These are phyloP conservation scores for Platanista minor DNA, from an alignment of 2,113 vertebrate species.

Conservation along the genomic window DNA sequence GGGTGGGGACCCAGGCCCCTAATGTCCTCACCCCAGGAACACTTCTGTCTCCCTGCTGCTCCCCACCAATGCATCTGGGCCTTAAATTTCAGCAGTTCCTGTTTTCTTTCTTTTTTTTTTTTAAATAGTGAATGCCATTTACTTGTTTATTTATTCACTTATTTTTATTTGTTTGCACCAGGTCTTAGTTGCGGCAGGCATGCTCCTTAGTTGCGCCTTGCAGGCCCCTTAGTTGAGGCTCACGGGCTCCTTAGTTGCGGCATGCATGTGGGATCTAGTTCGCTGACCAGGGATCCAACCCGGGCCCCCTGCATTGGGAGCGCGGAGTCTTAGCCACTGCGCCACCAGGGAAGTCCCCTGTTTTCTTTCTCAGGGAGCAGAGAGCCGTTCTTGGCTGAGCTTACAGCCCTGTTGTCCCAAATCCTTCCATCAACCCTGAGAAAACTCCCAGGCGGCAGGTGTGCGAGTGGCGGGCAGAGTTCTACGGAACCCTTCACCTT, in stretches of 20 bases:
- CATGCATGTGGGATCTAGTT: too few species aligned
- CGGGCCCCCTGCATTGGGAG: too few species aligned
- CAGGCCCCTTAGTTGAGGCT: too few species aligned
- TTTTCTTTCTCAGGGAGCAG: not conserved
- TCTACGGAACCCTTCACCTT: not conserved
- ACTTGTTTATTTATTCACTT: too few species aligned
- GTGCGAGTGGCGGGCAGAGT: accelerated
- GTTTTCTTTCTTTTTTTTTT: not conserved
- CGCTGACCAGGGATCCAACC: too few species aligned
- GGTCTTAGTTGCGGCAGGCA: too few species aligned
- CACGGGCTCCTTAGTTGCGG: too few species aligned
- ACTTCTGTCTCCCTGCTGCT: not conserved
- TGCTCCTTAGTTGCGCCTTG: too few species aligned
- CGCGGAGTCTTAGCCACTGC: too few species aligned
- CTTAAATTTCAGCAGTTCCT: not conserved
- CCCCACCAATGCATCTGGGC: not conserved
- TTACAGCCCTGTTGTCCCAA: not conserved
- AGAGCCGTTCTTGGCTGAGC: not conserved
- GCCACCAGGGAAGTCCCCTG: too few species aligned
- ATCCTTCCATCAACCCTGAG: not conserved
- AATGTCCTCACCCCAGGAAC: not conserved
- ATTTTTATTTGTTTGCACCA: too few species aligned
- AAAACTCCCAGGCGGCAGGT: not conserved
- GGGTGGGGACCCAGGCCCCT: not conserved
- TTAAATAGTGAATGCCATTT: too few species aligned